phyloP scores from a whole-genome alignment of 2,797 vertebrate genomes.

The Tiaroga cobitis region DNA sequence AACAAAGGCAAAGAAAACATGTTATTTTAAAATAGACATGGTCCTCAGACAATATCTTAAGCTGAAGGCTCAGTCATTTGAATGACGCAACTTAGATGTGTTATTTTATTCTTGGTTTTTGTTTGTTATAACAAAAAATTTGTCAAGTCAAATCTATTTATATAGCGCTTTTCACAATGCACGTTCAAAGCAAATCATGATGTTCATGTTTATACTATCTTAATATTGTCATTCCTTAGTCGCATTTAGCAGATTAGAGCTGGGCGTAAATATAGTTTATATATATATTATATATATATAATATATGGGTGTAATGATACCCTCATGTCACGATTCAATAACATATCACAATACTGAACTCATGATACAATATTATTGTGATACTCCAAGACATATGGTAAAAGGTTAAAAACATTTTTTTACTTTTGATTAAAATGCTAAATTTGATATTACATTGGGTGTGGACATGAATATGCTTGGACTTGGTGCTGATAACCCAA shows the following conservation, averaged over 20 bases:
- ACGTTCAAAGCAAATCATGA: neutral
- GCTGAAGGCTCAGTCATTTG: neutral
- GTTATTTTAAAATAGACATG: constrained; percentile 11
- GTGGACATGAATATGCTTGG: too few species aligned
- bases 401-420: too few species aligned
- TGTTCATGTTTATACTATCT: neutral
- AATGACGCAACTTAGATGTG: neutral
- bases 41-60: constrained; percentile 11
- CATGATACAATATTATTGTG: too few species aligned
- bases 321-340: too few species aligned
- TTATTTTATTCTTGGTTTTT: neutral
- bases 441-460: too few species aligned
- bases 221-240: neutral
- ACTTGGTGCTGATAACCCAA: too few species aligned
- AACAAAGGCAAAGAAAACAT: constrained; percentile 76
- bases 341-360: too few species aligned
- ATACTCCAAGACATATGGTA: too few species aligned
- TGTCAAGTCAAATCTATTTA: neutral
- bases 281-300: too few species aligned
- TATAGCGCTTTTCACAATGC: neutral
- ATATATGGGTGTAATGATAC: too few species aligned
- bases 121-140: neutral
- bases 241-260: neutral
- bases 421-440: too few species aligned
- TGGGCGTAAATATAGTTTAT: neutral